phyloP scores from a whole-genome alignment of 2,888 invertebrate genomes.

The Orchesella flavescens region DNA sequence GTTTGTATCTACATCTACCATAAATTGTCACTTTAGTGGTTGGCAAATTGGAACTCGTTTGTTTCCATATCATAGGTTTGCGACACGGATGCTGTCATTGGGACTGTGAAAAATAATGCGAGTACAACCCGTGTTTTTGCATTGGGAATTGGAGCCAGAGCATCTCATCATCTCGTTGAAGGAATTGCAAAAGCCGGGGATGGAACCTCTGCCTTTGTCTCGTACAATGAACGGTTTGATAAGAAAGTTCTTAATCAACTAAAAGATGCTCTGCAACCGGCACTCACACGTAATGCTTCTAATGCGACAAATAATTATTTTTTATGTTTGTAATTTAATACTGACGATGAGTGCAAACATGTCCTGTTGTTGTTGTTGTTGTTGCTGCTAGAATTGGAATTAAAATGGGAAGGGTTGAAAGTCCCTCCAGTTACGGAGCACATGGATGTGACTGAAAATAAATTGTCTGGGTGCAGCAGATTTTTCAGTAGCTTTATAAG shows the following conservation, averaged over 20 bases:
- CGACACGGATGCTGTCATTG: constrained; percentile 73
- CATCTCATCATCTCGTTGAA: constrained; percentile 73
- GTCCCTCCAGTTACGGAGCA: no score
- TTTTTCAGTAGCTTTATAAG: no score
- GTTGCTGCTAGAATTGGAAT: constrained; percentile 20
- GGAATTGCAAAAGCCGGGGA: constrained; percentile 74
- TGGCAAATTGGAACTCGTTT: no score
- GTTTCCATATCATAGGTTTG: no score
- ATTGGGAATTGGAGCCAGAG: constrained; percentile 73
- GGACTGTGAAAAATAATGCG: constrained; percentile 71
- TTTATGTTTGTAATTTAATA: no score
- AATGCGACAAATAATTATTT: no score
- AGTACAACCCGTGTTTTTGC: constrained; percentile 72
- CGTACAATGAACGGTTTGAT: constrained; percentile 71
- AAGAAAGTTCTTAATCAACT: constrained; percentile 72
- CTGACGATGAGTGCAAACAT: no score
- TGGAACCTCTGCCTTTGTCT: constrained; percentile 73
- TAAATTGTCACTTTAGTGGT: no score
- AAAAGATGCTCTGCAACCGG: constrained; percentile 71
- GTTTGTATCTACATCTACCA: background rate
- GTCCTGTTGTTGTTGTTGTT: no score
- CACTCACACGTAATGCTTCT: no score
- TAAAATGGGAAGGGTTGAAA: background rate
- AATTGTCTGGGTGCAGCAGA: no score
- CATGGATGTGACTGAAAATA: no score